These are phyloP conservation scores for Lasioglossum baleicum DNA, from an alignment of 1,140 invertebrate species.

Conservation along the genomic window DNA sequence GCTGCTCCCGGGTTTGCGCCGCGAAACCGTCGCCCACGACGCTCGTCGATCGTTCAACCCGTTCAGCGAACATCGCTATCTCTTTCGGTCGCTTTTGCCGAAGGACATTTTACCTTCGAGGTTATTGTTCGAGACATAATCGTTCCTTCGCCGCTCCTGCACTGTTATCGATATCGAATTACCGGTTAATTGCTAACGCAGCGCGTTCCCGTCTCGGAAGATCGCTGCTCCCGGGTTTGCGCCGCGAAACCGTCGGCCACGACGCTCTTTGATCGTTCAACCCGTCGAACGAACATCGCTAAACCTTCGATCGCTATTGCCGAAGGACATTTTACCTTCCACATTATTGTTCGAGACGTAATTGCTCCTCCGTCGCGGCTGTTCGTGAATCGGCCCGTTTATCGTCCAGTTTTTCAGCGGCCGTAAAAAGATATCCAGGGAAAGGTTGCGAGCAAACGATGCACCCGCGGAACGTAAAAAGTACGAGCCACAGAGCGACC, in stretches of 20 bases:
- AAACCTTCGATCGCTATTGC: too few species aligned
- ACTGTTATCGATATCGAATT: constrained; percentile 50
- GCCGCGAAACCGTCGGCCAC: neutral
- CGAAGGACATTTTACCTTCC: too few species aligned
- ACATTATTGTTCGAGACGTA: too few species aligned
- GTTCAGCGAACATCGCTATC: too few species aligned
- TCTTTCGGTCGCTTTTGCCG: too few species aligned
- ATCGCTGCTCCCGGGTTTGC: constrained; percentile 36
- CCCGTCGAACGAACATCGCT: too few species aligned
- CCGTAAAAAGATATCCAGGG: neutral
- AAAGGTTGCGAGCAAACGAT: neutral
- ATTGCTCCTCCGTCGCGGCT: too few species aligned
- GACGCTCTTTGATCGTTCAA: too few species aligned
- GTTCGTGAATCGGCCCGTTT: neutral
- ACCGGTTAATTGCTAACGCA: constrained; percentile 47
- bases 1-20: constrained; percentile 31
- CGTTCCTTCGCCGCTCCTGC: constrained; percentile 18
- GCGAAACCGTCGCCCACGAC: neutral
- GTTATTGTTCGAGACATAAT: too few species aligned
- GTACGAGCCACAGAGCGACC: constrained; percentile 4
- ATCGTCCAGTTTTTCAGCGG: neutral
- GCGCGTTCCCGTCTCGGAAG: constrained; percentile 23
- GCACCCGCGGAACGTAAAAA: constrained; percentile 11
- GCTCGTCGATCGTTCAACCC: too few species aligned
- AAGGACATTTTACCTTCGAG: too few species aligned